phyloP scores from a whole-genome alignment of 2,113 vertebrate species.

The Scopus umbretta region DNA sequence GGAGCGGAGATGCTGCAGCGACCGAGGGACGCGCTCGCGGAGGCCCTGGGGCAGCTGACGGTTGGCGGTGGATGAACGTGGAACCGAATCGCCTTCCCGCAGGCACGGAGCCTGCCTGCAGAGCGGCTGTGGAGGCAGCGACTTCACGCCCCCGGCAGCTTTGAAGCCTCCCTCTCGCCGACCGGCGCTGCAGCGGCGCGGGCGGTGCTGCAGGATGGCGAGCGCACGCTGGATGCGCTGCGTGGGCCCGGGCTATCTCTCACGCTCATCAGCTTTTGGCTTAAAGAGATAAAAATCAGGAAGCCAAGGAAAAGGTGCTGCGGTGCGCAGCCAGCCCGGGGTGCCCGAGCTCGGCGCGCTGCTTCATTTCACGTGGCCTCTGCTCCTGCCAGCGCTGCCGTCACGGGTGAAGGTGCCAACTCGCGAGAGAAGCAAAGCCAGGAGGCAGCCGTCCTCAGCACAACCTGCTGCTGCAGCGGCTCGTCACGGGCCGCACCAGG shows the following conservation, averaged over 20 bases:
- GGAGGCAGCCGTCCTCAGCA: neutral
- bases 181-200: neutral
- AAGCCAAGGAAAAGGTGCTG: neutral
- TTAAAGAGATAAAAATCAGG: neutral
- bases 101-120: neutral
- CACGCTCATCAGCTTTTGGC: neutral
- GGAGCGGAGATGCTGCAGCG: neutral
- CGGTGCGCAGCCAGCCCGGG: accelerated
- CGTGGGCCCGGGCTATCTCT: accelerated
- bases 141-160: neutral
- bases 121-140: neutral
- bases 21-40: accelerated
- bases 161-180: neutral
- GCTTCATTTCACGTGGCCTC: accelerated
- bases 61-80: neutral
- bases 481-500: neutral
- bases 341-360: neutral
- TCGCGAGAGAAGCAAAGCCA: accelerated
- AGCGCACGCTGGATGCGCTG: accelerated
- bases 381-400: neutral
- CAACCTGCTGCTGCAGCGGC: neutral
- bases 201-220: neutral
- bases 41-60: accelerated
- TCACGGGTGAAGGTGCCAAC: accelerated
- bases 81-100: neutral